Evolutionary conservation across 2,113 vertebrate genomes (phyloP).

Genomic region (Phrynosoma platyrhinos): DNA sequence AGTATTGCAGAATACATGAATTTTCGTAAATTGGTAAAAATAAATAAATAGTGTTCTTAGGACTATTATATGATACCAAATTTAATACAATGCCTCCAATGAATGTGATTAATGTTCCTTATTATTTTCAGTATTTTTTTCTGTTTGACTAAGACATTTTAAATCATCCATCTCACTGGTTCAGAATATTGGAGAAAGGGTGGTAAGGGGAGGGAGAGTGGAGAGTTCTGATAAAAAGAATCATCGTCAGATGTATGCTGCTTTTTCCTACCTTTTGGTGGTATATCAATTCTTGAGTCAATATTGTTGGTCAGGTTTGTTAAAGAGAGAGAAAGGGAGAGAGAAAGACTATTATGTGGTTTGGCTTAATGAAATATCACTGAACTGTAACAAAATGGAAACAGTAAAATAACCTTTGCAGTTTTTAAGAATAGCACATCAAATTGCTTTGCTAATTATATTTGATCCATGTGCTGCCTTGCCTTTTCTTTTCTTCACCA

Average conservation of each 20-base stretch:
- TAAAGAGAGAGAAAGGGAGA: background rate
- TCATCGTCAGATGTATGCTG: background rate
- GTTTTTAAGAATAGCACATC: constrained; percentile 22
- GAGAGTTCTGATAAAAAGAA: background rate
- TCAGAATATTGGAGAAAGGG: constrained; percentile 15
- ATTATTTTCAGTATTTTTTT: constrained; percentile 52
- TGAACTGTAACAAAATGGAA: constrained; percentile 29
- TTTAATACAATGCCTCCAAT: constrained; percentile 40
- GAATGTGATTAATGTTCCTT: constrained; percentile 51
- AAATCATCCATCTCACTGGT: constrained; percentile 41
- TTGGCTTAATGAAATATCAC: constrained; percentile 21
- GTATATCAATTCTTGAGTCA: constrained; percentile 8
- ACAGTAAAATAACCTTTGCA: constrained; percentile 19
- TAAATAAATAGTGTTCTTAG: constrained; percentile 57
- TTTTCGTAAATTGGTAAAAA: constrained; percentile 50
- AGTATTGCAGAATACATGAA: background rate
- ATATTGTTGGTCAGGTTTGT: background rate
- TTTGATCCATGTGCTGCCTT: constrained; percentile 1
- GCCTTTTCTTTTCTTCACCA: background rate
- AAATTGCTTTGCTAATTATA: constrained; percentile 23
- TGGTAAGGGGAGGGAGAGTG: background rate
- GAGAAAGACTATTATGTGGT: constrained; percentile 16
- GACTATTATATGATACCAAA: constrained; percentile 30
- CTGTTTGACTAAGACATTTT: constrained; percentile 42
- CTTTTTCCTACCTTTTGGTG: background rate